phyloP scores from a whole-genome alignment of 2,113 vertebrate species.

The Laterallus jamaicensis region DNA sequence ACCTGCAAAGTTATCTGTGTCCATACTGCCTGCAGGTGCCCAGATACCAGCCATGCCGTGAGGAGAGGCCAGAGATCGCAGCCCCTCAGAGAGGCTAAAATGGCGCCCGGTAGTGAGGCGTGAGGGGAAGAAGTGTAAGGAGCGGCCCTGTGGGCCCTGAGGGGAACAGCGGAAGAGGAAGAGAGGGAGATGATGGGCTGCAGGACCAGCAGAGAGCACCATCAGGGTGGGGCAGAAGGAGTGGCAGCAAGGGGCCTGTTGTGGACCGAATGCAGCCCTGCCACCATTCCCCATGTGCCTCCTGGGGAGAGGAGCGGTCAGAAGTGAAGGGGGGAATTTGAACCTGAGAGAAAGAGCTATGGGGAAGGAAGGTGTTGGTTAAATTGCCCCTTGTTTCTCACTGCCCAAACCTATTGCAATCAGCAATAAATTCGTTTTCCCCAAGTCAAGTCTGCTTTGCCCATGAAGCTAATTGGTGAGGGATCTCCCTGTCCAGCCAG shows the following conservation, averaged over 20 bases:
- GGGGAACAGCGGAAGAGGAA: no score
- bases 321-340: not conserved
- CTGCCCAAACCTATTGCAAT: not conserved
- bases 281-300: not conserved
- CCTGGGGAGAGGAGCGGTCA: fast-evolving
- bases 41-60: fast-evolving
- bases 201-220: not conserved
- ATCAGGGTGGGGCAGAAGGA: not conserved
- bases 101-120: fast-evolving
- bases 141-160: fast-evolving
- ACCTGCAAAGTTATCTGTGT: not conserved
- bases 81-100: not conserved
- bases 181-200: not conserved
- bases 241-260: not conserved
- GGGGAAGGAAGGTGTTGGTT: not conserved
- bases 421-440: not conserved
- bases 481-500: not conserved
- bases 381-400: not conserved
- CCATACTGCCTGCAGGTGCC: no score
- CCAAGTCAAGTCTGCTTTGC: not conserved
- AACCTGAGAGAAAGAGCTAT: not conserved
- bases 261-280: not conserved
- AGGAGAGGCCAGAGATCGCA: fast-evolving
- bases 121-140: fast-evolving
- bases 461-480: not conserved